Evolutionary conservation across 2,797 vertebrate species (phyloP), one percentile per base, ranked within the genome.

Genomic region (Labroides dimidiatus): DNA sequence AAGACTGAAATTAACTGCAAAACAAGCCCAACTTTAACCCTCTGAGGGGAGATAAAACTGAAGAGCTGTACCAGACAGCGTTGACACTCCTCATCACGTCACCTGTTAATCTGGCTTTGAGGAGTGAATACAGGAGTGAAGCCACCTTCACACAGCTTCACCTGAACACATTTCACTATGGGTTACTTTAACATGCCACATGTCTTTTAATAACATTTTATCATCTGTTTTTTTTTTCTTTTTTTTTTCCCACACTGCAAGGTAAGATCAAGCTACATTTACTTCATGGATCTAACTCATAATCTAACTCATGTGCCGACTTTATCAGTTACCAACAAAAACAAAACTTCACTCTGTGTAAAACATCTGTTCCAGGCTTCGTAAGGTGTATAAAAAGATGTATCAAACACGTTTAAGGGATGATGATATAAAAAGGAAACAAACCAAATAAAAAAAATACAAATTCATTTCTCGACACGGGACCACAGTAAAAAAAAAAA

Each of bases 1-100:
- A 8, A 59, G 20, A 41, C 14, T 59, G 50, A 64, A 17, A 72
- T 56, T 15, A 64, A 24, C 17, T 72, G 14, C 21, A 53, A 45
- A 10, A 45, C 59, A 69, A 13, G 44, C 59, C 56, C 33, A 11
- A 51, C 72, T 64, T 53, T 55, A 41, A 64, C 4, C 45, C 27
- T 72, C 41, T 58, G 63, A 45, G 63, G 68, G 30, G 64, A 13
- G 24, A 36, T 41, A 55, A 77, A 53, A 74, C 62, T 66, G 45
- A 41, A 69, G n/a, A n/a, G 91, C 92, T 94, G 93, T 94, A 61
- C 92, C 93, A 93, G 93, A 93, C 93, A 94, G 93, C 91, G 65
- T 71, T 87, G 72, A 64, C 72, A 78, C 51, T 10, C 36, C 10
- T 24, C n/a, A 23, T 14, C 57, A 21, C 23, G 56, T 64, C 52